These are phyloP conservation scores for Hemistola chrysoprasaria DNA, from an alignment of 2,888 invertebrate genomes.

Conservation along the genomic window DNA sequence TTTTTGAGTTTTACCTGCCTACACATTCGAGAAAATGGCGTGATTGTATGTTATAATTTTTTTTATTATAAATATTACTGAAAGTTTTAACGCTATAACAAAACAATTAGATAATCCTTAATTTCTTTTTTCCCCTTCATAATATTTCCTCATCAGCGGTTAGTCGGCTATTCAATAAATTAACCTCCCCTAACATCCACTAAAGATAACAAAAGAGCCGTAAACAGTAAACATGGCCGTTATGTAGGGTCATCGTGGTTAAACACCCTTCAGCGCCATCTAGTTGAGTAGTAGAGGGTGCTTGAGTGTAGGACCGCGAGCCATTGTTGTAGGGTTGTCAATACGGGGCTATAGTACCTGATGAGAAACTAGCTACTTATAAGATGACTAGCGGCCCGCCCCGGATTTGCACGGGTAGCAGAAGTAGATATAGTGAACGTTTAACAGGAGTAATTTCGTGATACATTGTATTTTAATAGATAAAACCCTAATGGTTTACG, in stretches of 20 bases:
- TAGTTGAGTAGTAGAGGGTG: constrained; percentile 29
- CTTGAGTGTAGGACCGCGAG: constrained; percentile 24
- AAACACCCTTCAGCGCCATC: constrained; percentile 17
- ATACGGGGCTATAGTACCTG: constrained; percentile 11
- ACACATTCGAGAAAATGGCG: too few relatives aligned
- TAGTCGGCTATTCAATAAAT: constrained; percentile 13
- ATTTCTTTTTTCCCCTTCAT: neutral
- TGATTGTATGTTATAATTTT: too few relatives aligned
- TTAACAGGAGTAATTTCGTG: too few relatives aligned
- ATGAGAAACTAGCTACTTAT: constrained; percentile 7
- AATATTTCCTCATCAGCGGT: constrained; percentile 6
- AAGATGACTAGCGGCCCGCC: too few relatives aligned
- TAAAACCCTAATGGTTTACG: too few relatives aligned
- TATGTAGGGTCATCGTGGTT: constrained; percentile 29
- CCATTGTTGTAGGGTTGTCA: constrained; percentile 13
- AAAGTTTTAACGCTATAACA: too few relatives aligned
- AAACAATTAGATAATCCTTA: neutral
- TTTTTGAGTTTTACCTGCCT: too few relatives aligned
- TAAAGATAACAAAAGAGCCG: constrained; percentile 27
- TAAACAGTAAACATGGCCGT: constrained; percentile 16
- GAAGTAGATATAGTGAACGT: too few relatives aligned
- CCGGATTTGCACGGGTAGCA: too few relatives aligned
- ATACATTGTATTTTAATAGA: too few relatives aligned
- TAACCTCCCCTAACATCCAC: constrained; percentile 10
- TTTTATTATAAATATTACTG: too few relatives aligned